phyloP scores from a whole-genome alignment of 2,888 invertebrate genomes.

The Nymphalis urticae region DNA sequence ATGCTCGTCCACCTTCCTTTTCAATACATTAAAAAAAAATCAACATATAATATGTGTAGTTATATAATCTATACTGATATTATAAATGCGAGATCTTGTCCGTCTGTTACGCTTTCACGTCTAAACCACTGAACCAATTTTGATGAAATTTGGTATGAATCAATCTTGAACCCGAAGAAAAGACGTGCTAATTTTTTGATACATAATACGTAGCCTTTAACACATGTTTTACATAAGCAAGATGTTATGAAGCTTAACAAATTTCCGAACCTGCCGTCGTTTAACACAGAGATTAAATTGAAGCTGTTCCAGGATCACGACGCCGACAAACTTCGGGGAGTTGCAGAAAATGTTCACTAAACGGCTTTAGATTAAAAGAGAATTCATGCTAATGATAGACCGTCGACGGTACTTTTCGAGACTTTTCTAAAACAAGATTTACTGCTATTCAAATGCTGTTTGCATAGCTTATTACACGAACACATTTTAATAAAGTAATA shows the following conservation, averaged over 20 bases:
- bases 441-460: background rate
- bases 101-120: too few relatives aligned
- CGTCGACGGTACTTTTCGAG: background rate
- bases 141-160: too few relatives aligned
- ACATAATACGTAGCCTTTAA: constrained; percentile 20
- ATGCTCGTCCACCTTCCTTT: too few relatives aligned
- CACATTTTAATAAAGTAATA: background rate
- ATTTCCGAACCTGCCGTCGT: constrained; percentile 40
- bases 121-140: too few relatives aligned
- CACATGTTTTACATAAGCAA: constrained; percentile 43
- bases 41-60: background rate
- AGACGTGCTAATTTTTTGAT: too few relatives aligned
- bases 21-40: too few relatives aligned
- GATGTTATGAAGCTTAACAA: constrained; percentile 51
- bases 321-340: constrained; percentile 17
- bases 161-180: too few relatives aligned
- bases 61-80: too few relatives aligned
- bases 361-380: constrained; percentile 12
- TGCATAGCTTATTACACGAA: background rate
- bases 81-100: too few relatives aligned
- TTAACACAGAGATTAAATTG: constrained; percentile 23
- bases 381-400: constrained; percentile 4
- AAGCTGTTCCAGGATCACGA: constrained; percentile 23
- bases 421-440: constrained; percentile 4
- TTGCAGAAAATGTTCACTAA: constrained; percentile 14